These are phyloP conservation scores for Tiphia femorata DNA, from an alignment of 2,888 invertebrate genomes.

Conservation along the genomic window DNA sequence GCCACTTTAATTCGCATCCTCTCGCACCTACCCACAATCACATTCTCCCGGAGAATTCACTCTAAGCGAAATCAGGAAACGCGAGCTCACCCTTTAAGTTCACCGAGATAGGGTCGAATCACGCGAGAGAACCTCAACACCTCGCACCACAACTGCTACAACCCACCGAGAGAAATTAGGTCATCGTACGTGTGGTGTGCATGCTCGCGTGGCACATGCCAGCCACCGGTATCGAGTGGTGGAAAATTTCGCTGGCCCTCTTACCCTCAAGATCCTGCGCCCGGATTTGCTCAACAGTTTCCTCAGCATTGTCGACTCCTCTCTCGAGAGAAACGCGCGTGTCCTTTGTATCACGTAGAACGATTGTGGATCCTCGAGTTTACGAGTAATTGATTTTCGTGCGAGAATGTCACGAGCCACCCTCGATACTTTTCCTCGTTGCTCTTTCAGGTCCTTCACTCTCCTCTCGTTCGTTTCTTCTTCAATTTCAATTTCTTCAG, in stretches of 20 bases:
- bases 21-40: no score
- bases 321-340: no score
- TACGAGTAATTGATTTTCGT: constrained; percentile 4
- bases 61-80: no score
- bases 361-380: no score
- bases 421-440: background rate
- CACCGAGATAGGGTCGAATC: no score
- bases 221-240: background rate
- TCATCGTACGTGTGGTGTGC: background rate
- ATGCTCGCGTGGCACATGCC: background rate
- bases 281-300: constrained; percentile 63
- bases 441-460: background rate
- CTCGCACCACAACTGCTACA: background rate
- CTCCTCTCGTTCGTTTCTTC: background rate
- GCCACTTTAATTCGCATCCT: no score
- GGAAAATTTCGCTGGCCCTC: constrained; percentile 33
- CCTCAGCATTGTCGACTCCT: constrained; percentile 53
- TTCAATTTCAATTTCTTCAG: background rate
- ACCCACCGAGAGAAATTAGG: background rate
- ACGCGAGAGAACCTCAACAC: no score
- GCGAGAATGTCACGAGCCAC: background rate
- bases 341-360: no score
- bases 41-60: no score
- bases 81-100: no score
- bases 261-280: constrained; percentile 62